Evolutionary conservation across 35 echinoderm and acorn worm genomes (phyloP).

Genomic region (Heliocidaris tuberculata): DNA sequence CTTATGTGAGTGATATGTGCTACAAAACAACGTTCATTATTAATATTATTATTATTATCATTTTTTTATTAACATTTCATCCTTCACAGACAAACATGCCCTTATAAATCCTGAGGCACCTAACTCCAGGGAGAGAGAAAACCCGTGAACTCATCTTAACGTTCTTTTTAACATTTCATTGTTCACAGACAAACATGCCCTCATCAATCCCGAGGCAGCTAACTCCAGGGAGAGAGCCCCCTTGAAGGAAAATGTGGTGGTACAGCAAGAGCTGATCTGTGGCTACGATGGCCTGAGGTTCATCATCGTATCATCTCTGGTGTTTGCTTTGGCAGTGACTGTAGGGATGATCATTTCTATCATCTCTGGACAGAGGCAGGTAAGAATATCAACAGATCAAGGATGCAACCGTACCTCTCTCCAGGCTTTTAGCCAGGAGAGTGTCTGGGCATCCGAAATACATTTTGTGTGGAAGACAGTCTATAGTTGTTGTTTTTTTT

Average conservation of each 20-base stretch:
- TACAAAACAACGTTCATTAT: no score
- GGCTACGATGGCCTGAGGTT: slow-evolving; percentile 87
- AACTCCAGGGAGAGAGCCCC: slow-evolving; percentile 19
- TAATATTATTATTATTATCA: no score
- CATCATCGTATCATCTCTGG: slow-evolving; percentile 77
- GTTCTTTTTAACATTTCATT: not conserved
- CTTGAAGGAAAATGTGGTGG: slow-evolving; percentile 6
- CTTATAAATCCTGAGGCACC: no score
- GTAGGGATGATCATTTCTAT: slow-evolving; percentile 85
- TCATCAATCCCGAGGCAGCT: slow-evolving; percentile 43
- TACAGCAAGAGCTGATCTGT: slow-evolving; percentile 65
- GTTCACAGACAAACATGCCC: slow-evolving; percentile 56
- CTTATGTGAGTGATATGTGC: no score
- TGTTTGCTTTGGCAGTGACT: slow-evolving; percentile 75
- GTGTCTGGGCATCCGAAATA: no score
- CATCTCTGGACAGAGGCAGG: slow-evolving; percentile 71
- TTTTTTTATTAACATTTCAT: not conserved
- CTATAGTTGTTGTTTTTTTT: no score
- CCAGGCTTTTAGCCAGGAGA: no score
- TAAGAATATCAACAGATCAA: no score
- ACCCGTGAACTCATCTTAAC: no score
- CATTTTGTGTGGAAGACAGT: no score
- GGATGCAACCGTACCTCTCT: no score
- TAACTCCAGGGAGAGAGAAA: no score
- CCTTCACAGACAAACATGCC: not conserved